Evolutionary conservation across 2,888 invertebrate species (phyloP).

Genomic region (Fabriciana adippe): DNA sequence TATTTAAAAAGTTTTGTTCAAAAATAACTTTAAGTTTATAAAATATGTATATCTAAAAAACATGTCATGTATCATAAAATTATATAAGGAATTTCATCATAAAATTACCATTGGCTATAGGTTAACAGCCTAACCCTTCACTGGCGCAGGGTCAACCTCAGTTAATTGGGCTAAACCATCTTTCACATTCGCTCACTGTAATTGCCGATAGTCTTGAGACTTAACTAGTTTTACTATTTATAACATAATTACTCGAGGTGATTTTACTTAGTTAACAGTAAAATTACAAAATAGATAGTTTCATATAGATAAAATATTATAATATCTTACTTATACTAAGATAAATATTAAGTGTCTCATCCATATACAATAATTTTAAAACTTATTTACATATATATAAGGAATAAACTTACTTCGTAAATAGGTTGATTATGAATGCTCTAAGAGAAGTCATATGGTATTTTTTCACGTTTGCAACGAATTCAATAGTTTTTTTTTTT

Average conservation of each 20-base stretch:
- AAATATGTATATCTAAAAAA: too few species aligned
- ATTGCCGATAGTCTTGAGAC: constrained; percentile 31
- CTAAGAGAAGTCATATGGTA: too few species aligned
- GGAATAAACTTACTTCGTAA: too few species aligned
- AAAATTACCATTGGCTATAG: constrained; percentile 11
- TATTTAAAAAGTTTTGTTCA: too few species aligned
- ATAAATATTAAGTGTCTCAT: not conserved
- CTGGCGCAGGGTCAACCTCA: constrained; percentile 35
- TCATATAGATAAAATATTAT: not conserved
- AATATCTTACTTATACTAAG: not conserved
- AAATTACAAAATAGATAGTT: not conserved
- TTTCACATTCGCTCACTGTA: constrained; percentile 33
- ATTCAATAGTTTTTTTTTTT: too few species aligned
- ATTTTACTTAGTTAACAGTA: not conserved
- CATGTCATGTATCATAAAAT: too few species aligned
- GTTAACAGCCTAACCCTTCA: constrained; percentile 29
- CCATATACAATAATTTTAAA: too few species aligned
- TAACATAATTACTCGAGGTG: not conserved
- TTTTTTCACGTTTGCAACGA: too few species aligned
- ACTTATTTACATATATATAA: too few species aligned
- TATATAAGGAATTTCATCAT: constrained; percentile 3
- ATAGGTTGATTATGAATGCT: too few species aligned
- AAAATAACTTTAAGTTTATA: too few species aligned
- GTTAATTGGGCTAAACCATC: constrained; percentile 41
- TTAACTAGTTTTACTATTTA: constrained; percentile 21